A percentile compares a stretch with the other conserved stretches of the same genome.
Conservation (phyloP, 2,797 vertebrate species). For the Sarcoramphus papa region DNA sequence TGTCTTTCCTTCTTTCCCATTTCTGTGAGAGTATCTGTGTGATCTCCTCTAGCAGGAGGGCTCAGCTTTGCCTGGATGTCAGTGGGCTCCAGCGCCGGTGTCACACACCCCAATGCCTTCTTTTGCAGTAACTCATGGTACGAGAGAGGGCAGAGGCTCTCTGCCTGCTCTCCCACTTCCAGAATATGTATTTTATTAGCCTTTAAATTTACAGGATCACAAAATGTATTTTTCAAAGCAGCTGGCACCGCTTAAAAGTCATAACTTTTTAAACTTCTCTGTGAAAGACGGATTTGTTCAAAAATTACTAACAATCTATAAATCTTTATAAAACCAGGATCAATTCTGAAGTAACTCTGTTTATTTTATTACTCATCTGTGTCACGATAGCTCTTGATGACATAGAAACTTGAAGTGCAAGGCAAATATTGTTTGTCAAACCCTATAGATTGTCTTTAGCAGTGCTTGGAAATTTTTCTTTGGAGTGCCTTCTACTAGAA, state of each 20-base stretch:
- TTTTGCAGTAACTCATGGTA: background rate
- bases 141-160: background rate
- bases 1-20: background rate
- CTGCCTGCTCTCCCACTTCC: background rate
- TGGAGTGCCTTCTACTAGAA: background rate
- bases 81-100: rapidly evolving
- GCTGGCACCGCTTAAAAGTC: background rate
- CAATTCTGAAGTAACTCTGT: background rate
- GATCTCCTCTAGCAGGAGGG: background rate
- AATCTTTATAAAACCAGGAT: slow-evolving; percentile 17
- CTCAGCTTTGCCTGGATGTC: background rate
- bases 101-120: background rate
- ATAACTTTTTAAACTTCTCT: background rate
- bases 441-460: background rate
- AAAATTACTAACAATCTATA: background rate
- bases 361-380: slow-evolving; percentile 43
- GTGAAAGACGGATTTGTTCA: slow-evolving; percentile 2
- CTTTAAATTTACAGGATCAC: background rate
- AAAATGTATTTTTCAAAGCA: background rate
- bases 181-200: background rate
- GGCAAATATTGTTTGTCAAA: background rate
- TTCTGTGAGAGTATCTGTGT: rapidly evolving
- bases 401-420: background rate
- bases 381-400: background rate
- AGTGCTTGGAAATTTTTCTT: background rate